These are phyloP conservation scores for Drosophila azteca DNA, from an alignment of 1,140 invertebrate genomes.

Conservation along the genomic window DNA sequence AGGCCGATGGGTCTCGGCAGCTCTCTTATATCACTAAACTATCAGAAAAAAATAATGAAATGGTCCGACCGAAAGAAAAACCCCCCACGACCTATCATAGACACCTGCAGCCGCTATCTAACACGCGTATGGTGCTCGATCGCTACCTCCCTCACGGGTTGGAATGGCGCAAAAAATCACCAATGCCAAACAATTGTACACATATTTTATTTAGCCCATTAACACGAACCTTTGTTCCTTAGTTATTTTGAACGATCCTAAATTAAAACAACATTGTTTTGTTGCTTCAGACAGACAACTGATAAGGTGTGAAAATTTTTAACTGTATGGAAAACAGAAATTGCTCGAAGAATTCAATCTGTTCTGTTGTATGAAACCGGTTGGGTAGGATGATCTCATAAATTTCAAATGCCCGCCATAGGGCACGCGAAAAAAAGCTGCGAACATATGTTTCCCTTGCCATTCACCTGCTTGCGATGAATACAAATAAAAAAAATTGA, in stretches of 20 bases:
- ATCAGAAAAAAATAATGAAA: constrained; percentile 23
- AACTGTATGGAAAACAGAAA: too few relatives aligned
- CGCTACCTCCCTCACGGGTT: neutral
- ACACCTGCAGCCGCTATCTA: constrained; percentile 22
- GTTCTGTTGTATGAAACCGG: too few relatives aligned
- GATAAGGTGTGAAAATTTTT: constrained; percentile 18
- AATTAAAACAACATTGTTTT: constrained; percentile 16
- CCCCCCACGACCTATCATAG: constrained; percentile 7
- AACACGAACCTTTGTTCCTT: constrained; percentile 8
- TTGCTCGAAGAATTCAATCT: too few relatives aligned
- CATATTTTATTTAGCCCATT: constrained; percentile 29
- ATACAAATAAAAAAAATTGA: too few relatives aligned
- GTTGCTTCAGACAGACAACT: neutral
- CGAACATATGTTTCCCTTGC: too few relatives aligned
- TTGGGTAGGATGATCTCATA: too few relatives aligned
- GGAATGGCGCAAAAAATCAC: constrained; percentile 21
- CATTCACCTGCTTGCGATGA: neutral
- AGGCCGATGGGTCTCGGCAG: constrained; percentile 5
- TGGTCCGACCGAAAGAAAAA: constrained; percentile 25
- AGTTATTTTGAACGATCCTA: constrained; percentile 14
- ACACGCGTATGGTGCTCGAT: constrained; percentile 12
- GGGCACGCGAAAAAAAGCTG: too few relatives aligned
- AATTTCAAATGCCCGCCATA: neutral
- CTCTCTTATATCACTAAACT: neutral
- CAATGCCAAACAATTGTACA: constrained; percentile 25